Evolutionary conservation across 2,888 invertebrate genomes (phyloP).

Genomic region (Cyclophora punctaria): DNA sequence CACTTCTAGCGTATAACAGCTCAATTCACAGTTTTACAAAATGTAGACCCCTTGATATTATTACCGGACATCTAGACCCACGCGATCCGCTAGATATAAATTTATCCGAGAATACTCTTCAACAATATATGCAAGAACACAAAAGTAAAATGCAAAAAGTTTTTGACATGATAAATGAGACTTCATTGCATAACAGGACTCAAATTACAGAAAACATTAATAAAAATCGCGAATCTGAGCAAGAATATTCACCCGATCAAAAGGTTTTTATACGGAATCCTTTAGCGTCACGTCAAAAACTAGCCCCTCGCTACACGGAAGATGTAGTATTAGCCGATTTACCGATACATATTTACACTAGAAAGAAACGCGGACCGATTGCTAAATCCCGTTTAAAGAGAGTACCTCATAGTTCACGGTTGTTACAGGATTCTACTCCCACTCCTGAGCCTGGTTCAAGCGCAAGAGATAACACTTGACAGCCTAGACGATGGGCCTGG

Average conservation of each 20-base stretch:
- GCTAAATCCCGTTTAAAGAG: conserved; percentile 18
- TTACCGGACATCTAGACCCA: conserved; percentile 21
- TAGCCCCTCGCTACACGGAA: conserved; percentile 19
- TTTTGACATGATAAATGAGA: conserved; percentile 10
- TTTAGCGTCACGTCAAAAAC: conserved; percentile 16
- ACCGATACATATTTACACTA: conserved; percentile 23
- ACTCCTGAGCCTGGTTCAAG: background rate
- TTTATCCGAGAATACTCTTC: conserved; percentile 9
- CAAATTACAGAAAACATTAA: conserved; percentile 13
- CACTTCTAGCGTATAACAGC: background rate
- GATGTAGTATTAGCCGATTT: conserved; percentile 19
- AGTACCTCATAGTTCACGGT: conserved; percentile 12
- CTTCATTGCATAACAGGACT: background rate
- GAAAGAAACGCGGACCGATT: conserved; percentile 16
- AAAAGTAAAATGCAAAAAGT: conserved; percentile 6
- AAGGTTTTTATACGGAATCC: conserved; percentile 18
- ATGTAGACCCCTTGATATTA: conserved; percentile 20
- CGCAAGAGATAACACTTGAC: conserved; percentile 9
- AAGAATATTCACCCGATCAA: conserved; percentile 12
- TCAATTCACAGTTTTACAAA: conserved; percentile 17
- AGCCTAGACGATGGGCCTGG: conserved; percentile 14
- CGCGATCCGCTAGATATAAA: conserved; percentile 15
- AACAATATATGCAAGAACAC: conserved; percentile 15
- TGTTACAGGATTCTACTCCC: conserved; percentile 20
- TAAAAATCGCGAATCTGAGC: conserved; percentile 14